Evolutionary conservation across 2,888 invertebrate genomes (phyloP), one percentile per base, ranked within the genome.

Genomic region (Plutella xylostella): DNA sequence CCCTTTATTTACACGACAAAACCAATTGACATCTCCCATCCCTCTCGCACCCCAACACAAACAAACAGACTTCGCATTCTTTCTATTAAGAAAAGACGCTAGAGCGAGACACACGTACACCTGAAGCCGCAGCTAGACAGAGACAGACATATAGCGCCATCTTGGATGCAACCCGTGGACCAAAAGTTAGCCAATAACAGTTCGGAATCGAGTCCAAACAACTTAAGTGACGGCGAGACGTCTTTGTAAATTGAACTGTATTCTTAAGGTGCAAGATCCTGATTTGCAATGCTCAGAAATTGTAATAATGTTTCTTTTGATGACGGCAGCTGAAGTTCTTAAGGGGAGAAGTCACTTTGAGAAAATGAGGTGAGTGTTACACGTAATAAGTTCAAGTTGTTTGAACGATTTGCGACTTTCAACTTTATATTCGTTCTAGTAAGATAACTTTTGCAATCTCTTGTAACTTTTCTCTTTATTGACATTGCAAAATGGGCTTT

Each of bases 101-200:
- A 17, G 25, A 42, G 31, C 30, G 21, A 61, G 75, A 75, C 53
- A 54, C 55, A 56, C 50, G 55, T 60, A 63, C 30, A 20, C 48
- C 45, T 11, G 43, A 42, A 42, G 50, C 52, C 49, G 38, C 50
- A 48, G 43, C 66, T 53, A 49, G 64, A 70, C 56, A 58, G 66
- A 62, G 76, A 75, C 47, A 56, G 61, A 53, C 59, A 48, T 56
- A 45, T 65, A 64, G 67, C 78, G 79, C 79, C 80, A 80, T 79
- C 80, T 79, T 80, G 78, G 79, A 78, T 80, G 80, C 79, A 79
- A 68, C 66, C 65, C 65, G 63, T 71, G 78, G 79, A 80, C 80
- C 80, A 72, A 70, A 77, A 78, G 74, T 79, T 78, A 74, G 77
- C 79, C 79, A 76, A 78, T 78, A 77, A 78, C 72, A 65, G 59